Evolutionary conservation across 2,888 invertebrate genomes (phyloP).

Genomic region (Bugulina stolonifera): DNA sequence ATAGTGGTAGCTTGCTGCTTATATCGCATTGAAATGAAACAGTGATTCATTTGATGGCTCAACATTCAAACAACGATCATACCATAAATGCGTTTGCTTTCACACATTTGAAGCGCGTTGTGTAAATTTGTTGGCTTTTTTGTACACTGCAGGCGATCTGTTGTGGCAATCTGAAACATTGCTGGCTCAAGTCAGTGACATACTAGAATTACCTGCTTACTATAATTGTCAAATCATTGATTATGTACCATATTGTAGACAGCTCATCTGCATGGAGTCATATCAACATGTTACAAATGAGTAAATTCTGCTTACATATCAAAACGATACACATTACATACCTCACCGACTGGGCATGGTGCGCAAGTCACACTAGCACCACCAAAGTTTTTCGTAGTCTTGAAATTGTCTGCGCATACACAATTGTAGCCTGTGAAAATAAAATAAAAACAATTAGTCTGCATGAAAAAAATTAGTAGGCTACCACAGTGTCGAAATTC

Average conservation of each 20-base stretch:
- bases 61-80: neutral
- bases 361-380: slow-evolving; percentile 36
- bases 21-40: too few relatives aligned
- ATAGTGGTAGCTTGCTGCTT: too few relatives aligned
- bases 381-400: slow-evolving; percentile 37
- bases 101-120: neutral
- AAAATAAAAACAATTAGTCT: neutral
- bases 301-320: too few relatives aligned
- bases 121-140: neutral
- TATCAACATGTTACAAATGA: too few relatives aligned
- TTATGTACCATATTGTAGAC: too few relatives aligned
- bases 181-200: too few relatives aligned
- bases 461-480: neutral
- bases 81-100: neutral
- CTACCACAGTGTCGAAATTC: neutral
- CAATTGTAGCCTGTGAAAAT: slow-evolving; percentile 42
- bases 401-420: slow-evolving; percentile 38
- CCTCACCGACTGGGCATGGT: slow-evolving; percentile 35
- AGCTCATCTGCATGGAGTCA: too few relatives aligned
- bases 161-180: slow-evolving; percentile 2
- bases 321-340: too few relatives aligned
- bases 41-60: too few relatives aligned
- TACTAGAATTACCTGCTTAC: too few relatives aligned
- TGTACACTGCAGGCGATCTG: neutral
- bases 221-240: too few relatives aligned